phyloP scores from a whole-genome alignment of 1,140 invertebrate species.

The Temnothorax curvispinosus region DNA sequence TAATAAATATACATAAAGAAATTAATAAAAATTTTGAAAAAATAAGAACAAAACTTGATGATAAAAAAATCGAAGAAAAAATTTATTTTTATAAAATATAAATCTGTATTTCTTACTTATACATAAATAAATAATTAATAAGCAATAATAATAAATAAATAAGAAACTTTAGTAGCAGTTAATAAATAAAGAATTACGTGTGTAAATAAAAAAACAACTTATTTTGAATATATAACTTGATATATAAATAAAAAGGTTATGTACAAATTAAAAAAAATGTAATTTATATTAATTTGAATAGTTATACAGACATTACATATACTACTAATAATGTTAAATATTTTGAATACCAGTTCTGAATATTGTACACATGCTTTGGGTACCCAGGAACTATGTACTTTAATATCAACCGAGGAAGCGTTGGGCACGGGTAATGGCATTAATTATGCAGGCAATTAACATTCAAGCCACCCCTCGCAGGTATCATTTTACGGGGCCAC shows the following conservation, averaged over 20 bases:
- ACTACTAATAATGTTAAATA: not conserved
- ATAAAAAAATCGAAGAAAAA: too few species aligned
- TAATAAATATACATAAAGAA: too few species aligned
- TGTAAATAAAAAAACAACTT: not conserved
- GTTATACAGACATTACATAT: not conserved
- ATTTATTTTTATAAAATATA: too few species aligned
- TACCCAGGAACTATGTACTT: constrained; percentile 6
- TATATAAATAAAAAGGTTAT: not conserved
- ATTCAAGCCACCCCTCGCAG: constrained; percentile 71
- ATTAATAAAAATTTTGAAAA: too few species aligned
- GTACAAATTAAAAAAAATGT: not conserved
- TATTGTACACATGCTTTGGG: not conserved
- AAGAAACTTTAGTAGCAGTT: not conserved
- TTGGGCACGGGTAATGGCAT: constrained; percentile 69
- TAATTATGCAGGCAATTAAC: constrained; percentile 83
- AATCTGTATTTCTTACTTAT: not conserved
- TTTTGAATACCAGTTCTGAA: constrained; percentile 6
- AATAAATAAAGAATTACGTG: not conserved
- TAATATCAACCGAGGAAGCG: constrained; percentile 28
- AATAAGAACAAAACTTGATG: too few species aligned
- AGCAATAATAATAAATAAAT: not conserved
- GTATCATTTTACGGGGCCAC: constrained; percentile 76
- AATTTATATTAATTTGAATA: not conserved
- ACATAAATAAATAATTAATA: not conserved
- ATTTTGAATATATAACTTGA: not conserved